Base-by-base conservation (phyloP, 2,797 vertebrate species). In the Pseudopleuronectes americanus region DNA sequence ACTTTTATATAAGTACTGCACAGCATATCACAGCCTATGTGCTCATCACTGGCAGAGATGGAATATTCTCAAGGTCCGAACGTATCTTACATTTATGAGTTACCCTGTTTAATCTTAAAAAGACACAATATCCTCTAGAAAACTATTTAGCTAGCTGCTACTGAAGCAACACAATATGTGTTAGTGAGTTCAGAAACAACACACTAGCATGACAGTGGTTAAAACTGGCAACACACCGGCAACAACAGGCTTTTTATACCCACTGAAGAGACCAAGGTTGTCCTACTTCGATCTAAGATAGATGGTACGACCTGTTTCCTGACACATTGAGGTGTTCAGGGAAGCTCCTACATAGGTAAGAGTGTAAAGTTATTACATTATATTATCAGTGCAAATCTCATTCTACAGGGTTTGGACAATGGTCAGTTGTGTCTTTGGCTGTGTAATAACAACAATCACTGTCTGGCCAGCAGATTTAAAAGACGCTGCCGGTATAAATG, bases 251-350 rank as follows among this genome's bases (percentile, higher is more conserved):
- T 88, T 89, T 91, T 90, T 86, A 70, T 77, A 84, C 80, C 81
- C 77, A 45, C 49, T 73, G 61, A 71, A 69, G 73, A 76, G 54
- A 76, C 55, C 48, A 64, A 74, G 68, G 52, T 45, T 84, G 86
- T 91, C 84, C 90, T 90, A 91, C 74, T 92, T 92, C 68, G 76
- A 86, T 87, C 75, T 74, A 45, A 82, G 70, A 87, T 80, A 71
- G 74, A 85, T 57, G 14, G 28, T 13, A 51, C 64, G 52, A n/a
- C 45, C n/a, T 13, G 12, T 33, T 77, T 71, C 28, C 53, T 48
- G 52, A 68, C 55, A 65, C 21, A 70, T 9, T 8, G 62, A 33
- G 41, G 57, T 26, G 13, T 56, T 74, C 26, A 57, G 53, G 31
- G 26, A 36, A 59, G 10, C 23, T 59, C 54, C 41, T 48, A 41